These are phyloP conservation scores for Zosterops borbonicus DNA, from an alignment of 2,113 vertebrate species.

Conservation along the genomic window DNA sequence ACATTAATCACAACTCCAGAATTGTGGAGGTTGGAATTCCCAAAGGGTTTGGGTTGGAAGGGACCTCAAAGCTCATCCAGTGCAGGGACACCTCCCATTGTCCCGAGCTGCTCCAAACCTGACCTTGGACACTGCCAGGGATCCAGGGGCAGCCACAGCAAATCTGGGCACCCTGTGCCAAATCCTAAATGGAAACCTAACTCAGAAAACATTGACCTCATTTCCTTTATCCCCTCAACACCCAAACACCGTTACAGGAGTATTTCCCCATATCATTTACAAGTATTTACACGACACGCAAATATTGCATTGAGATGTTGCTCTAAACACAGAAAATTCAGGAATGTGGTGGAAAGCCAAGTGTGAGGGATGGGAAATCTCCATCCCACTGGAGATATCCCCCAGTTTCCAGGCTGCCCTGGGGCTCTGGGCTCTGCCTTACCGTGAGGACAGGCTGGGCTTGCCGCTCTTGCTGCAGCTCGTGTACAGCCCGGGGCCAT, in stretches of 20 bases:
- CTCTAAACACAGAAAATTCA: neutral
- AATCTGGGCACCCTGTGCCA: neutral
- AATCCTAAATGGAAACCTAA: neutral
- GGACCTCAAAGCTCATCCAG: neutral
- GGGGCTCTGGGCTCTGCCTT: neutral
- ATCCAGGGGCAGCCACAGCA: neutral
- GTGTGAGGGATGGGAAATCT: neutral
- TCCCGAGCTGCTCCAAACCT: neutral
- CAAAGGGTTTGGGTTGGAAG: neutral
- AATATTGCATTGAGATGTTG: accelerated
- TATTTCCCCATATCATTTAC: neutral
- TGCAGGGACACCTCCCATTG: neutral
- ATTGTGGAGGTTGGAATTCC: neutral
- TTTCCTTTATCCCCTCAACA: neutral
- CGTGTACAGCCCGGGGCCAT: constrained; percentile 96
- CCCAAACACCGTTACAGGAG: accelerated
- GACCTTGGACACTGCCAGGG: neutral
- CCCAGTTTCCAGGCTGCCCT: neutral
- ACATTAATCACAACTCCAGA: neutral
- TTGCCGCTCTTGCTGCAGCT: constrained; percentile 98
- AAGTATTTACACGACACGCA: accelerated
- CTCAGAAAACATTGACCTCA: neutral
- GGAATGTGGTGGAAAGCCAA: accelerated
- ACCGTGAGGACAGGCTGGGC: constrained; percentile 97
- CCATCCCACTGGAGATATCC: neutral